Conservation (phyloP, 2,113 vertebrate species). For the Riparia riparia region DNA sequence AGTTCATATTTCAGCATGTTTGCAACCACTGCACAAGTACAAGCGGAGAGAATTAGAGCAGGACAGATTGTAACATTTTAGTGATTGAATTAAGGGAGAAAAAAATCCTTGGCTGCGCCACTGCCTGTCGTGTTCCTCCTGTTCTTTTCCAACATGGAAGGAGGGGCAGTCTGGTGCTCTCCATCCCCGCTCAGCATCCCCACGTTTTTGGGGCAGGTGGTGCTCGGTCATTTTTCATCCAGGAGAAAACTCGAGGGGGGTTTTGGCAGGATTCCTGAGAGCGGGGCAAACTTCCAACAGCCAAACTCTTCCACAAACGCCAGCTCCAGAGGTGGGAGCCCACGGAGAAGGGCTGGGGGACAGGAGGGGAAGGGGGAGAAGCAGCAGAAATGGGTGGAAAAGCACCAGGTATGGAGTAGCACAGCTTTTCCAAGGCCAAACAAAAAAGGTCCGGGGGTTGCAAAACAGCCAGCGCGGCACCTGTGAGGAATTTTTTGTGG, state of each 20-base stretch:
- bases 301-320: background rate
- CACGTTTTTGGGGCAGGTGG: slow-evolving; percentile 1
- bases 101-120: background rate
- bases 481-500: background rate
- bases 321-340: background rate
- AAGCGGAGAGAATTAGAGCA: slow-evolving; percentile 14
- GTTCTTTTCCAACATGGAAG: background rate
- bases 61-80: background rate
- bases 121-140: background rate
- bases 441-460: background rate
- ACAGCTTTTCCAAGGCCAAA: background rate
- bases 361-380: background rate
- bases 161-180: background rate
- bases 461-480: background rate
- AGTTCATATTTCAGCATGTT: slow-evolving; percentile 37
- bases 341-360: background rate
- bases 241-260: background rate
- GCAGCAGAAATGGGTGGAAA: background rate
- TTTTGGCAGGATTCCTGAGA: slow-evolving; percentile 19
- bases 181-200: background rate
- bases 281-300: slow-evolving; percentile 34
- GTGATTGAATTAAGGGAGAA: background rate
- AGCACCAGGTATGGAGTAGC: background rate
- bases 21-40: slow-evolving; percentile 7
- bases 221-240: background rate